Conservation (phyloP, 2,797 vertebrate genomes). For the Poecilia picta region DNA sequence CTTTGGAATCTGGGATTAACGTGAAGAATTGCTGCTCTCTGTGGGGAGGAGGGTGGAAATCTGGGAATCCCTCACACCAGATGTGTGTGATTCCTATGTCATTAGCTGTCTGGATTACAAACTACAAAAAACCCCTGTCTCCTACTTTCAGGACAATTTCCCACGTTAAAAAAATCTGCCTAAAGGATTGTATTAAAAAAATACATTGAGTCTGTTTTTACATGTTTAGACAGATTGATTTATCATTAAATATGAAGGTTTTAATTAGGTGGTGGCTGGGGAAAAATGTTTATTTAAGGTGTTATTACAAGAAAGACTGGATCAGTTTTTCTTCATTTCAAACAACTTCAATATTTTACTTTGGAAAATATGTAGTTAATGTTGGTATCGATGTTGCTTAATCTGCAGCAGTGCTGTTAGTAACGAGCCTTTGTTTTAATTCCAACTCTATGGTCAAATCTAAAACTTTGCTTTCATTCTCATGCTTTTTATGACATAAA, state of each 20-base stretch:
- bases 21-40: conserved; percentile 31
- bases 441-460: conserved; percentile 26
- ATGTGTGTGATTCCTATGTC: conserved; percentile 61
- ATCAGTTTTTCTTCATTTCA: neutral
- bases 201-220: neutral
- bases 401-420: conserved; percentile 19
- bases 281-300: neutral
- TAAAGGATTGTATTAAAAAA: neutral
- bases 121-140: conserved; percentile 30
- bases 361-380: conserved; percentile 11
- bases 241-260: neutral
- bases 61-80: conserved; percentile 48
- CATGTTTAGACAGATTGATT: neutral
- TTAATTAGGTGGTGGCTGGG: neutral
- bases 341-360: conserved; percentile 5
- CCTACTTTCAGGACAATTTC: conserved; percentile 27
- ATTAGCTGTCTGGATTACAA: conserved; percentile 49
- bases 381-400: conserved; percentile 16
- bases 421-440: conserved; percentile 28
- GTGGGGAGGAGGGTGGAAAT: conserved; percentile 6
- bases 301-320: neutral
- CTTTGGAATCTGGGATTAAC: conserved; percentile 48
- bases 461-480: conserved; percentile 27
- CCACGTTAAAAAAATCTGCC: conserved; percentile 19
- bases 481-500: neutral